A percentile compares a stretch with the other conserved stretches of the same genome.
Conservation (phyloP, 2,113 vertebrate species). For the Tragelaphus strepsiceros region DNA sequence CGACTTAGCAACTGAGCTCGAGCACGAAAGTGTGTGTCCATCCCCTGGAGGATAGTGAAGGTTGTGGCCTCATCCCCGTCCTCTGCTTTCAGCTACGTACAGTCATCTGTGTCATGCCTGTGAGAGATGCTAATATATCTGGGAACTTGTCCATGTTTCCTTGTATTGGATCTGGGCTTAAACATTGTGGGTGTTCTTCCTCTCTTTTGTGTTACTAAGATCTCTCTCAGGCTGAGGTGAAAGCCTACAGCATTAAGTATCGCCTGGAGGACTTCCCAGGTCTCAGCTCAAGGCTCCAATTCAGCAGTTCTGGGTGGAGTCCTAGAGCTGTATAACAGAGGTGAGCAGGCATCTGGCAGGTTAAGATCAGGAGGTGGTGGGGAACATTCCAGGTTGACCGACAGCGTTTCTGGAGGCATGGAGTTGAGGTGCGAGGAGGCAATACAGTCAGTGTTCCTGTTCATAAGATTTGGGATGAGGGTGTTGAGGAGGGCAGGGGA, state of each 20-base stretch:
- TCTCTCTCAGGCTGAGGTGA: not conserved
- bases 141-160: not conserved
- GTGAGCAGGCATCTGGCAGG: not conserved
- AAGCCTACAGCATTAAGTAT: not conserved
- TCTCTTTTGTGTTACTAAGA: not conserved
- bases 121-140: not conserved
- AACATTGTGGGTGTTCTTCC: not conserved
- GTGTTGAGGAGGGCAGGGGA: not conserved
- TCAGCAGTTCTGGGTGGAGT: not conserved
- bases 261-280: not conserved
- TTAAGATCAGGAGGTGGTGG: not conserved
- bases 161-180: not conserved
- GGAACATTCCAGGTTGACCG: not conserved
- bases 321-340: not conserved
- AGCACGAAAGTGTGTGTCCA: not conserved
- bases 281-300: not conserved
- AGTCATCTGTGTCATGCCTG: not conserved
- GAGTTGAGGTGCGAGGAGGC: not conserved
- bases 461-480: fast-evolving
- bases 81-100: not conserved
- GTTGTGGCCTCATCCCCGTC: not conserved
- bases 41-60: not conserved
- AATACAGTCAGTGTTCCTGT: not conserved
- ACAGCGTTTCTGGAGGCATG: not conserved
- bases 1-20: not conserved